A percentile compares a stretch with the other conserved stretches of the same genome.
Evolutionary conservation across 2,113 vertebrate species (phyloP).

Genomic region (Phylloscopus trochiloides): DNA sequence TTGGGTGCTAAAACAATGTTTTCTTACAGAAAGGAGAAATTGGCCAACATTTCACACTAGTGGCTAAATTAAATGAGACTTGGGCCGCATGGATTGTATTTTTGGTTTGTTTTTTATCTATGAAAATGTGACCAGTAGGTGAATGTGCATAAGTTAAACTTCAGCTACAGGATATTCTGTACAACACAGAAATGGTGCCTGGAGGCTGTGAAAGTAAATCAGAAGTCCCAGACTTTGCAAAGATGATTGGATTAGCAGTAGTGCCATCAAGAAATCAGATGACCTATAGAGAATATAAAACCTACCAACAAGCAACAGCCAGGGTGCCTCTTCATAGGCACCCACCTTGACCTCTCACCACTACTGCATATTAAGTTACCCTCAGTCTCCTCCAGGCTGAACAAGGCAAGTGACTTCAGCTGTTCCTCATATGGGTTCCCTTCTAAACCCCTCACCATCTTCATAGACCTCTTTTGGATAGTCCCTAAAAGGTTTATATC

Average conservation of each 20-base stretch:
- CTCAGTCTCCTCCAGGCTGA: not conserved
- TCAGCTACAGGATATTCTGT: not conserved
- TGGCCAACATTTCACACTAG: not conserved
- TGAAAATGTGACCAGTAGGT: not conserved
- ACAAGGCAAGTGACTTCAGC: not conserved
- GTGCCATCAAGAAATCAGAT: not conserved
- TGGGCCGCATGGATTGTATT: not conserved
- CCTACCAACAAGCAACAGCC: not conserved
- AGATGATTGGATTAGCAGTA: not conserved
- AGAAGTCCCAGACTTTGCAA: rapidly evolving
- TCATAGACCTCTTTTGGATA: not conserved
- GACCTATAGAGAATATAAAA: not conserved
- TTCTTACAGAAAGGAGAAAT: not conserved
- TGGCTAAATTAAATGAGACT: not conserved
- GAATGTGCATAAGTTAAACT: not conserved
- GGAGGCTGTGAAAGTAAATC: not conserved
- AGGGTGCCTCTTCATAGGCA: not conserved
- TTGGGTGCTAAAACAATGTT: not conserved
- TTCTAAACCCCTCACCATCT: not conserved
- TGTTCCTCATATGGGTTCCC: not conserved
- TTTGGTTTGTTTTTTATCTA: not conserved
- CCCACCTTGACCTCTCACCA: not conserved
- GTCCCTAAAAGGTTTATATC: not conserved
- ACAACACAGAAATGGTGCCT: not conserved
- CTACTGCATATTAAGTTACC: not conserved